Base-by-base conservation (phyloP, 2,797 vertebrate genomes). In the Myotis pilosus region DNA sequence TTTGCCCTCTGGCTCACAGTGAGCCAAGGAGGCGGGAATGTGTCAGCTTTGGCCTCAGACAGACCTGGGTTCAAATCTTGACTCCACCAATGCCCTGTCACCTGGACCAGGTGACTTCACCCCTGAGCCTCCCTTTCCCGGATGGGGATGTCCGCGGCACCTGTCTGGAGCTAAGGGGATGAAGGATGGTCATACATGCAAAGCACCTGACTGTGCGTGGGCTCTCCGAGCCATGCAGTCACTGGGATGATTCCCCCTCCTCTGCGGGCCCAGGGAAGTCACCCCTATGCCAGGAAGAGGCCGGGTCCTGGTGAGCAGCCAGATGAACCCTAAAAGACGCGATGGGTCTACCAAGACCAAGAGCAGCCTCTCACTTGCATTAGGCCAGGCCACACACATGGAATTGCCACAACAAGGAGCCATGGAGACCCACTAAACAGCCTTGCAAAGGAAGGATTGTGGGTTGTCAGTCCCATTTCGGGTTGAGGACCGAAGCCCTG, bases 1-100 rank as follows among this genome's bases (percentile, higher is more conserved):
- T 72, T 68, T 81, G 51, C 51, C 53, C 80, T 84, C 30, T 16
- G 53, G 80, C 80, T 81, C 7, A 7, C 0, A 2, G 25, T 6
- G 22, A 69, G 23, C 19, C 33, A 60, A 19, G 7, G 17, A 1
- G 0, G 0, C 6, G 15, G 1, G 17, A 23, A 75, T 8, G 23
- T 3, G 41, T 44, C 22, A 47, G 36, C 76, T 64, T 33, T 75
- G 55, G 49, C 49, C 41, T 93, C 88, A 82, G 23, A 33, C 44
- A 80, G 57, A 62, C 15, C 49, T 30, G 44, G 49, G 33, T 78
- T 96, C 80, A 57, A 86, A 91, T 62, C 57, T 53, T 23, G 33
- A 57, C 30, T 25, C 78, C 5, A 0, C 22, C 57, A 7, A 10
- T 6, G 10, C 33, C 20, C 1, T 64, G 13, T 57, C 25, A 36